Percentiles rank a stretch among this genome's conserved stretches.
Evolutionary conservation across 2,113 vertebrate genomes (phyloP).

Genomic region (Elephantulus edwardii): DNA sequence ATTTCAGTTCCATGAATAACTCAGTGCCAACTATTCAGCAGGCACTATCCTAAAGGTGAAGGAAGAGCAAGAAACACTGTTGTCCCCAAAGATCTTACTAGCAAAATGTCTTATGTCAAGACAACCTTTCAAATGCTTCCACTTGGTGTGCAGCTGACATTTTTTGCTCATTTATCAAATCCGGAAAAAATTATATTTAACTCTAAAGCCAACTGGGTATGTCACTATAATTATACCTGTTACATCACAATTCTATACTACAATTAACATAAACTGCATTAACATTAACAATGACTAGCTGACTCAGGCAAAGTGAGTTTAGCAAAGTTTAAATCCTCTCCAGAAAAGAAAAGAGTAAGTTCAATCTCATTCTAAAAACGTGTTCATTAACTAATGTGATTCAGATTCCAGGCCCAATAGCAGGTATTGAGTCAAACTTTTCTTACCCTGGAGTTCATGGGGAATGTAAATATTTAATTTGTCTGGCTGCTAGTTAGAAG

Average conservation of each 20-base stretch:
- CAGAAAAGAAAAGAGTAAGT: neutral
- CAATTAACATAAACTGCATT: neutral
- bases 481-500: neutral
- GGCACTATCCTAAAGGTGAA: neutral
- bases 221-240: neutral
- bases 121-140: neutral
- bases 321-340: neutral
- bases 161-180: slow-evolving; percentile 2
- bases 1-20: neutral
- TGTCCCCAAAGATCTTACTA: neutral
- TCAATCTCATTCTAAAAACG: neutral
- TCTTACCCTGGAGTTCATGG: neutral
- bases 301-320: neutral
- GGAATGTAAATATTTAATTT: neutral
- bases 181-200: neutral
- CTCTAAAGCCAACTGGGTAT: neutral
- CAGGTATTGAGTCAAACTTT: neutral
- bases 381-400: neutral
- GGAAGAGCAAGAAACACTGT: neutral
- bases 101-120: neutral
- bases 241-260: neutral
- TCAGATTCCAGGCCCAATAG: neutral
- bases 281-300: neutral
- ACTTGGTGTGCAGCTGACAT: neutral
- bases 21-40: neutral